These are phyloP conservation scores for Protonibea diacanthus DNA, from an alignment of 2,797 vertebrate species.

Conservation along the genomic window DNA sequence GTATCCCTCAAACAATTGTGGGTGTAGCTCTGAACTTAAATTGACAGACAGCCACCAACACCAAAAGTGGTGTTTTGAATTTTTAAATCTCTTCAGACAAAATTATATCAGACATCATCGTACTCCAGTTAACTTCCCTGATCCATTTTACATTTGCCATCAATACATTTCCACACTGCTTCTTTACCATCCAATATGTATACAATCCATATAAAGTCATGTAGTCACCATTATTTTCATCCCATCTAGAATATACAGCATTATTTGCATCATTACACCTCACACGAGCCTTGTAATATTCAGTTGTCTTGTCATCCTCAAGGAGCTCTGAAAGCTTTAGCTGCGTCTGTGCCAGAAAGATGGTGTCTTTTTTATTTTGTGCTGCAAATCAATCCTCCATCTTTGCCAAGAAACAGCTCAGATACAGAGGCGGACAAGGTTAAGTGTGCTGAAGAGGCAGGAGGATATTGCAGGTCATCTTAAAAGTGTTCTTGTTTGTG, in stretches of 20 bases:
- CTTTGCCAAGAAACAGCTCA: constrained; percentile 23
- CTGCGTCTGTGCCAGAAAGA: background rate
- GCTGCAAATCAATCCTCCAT: background rate
- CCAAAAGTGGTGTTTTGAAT: background rate
- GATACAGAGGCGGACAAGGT: background rate
- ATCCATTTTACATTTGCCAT: background rate
- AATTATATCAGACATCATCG: constrained; percentile 39
- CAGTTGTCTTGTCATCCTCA: background rate
- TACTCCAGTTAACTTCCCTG: constrained; percentile 7
- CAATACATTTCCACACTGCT: background rate
- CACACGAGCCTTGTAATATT: background rate
- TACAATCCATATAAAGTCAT: background rate
- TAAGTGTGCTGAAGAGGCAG: constrained; percentile 6
- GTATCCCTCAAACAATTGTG: background rate
- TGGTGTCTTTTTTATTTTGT: background rate
- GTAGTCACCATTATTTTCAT: background rate
- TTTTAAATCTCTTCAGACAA: background rate
- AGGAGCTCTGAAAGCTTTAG: background rate
- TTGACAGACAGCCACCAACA: too few species aligned
- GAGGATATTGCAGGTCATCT: background rate
- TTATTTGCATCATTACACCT: constrained; percentile 8
- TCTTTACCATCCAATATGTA: background rate
- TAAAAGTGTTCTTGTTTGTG: background rate
- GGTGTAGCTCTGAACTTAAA: background rate
- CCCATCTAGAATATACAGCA: background rate